A percentile compares a stretch with the other conserved stretches of the same genome.
These are phyloP conservation scores for Parauchenoglanis ngamensis DNA, from an alignment of 2,797 vertebrate genomes.

Conservation along the genomic window DNA sequence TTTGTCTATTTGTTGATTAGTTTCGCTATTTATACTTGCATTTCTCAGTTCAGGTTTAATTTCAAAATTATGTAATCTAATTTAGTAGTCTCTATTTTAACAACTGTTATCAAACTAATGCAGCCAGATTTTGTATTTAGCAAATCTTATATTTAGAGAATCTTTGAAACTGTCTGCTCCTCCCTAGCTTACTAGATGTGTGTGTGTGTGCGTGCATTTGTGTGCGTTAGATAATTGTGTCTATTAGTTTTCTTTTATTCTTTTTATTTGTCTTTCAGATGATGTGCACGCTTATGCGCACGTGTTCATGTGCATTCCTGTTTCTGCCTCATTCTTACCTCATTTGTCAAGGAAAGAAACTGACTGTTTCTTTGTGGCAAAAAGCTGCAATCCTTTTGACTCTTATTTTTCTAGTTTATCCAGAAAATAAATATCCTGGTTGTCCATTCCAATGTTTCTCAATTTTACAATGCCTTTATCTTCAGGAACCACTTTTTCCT, in stretches of 20 bases:
- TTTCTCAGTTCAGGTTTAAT: constrained; percentile 30
- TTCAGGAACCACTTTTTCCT: neutral
- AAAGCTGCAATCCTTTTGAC: neutral
- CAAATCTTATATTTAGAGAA: constrained; percentile 44
- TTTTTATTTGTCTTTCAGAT: constrained; percentile 13
- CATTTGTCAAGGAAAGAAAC: constrained; percentile 30
- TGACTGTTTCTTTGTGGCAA: constrained; percentile 22
- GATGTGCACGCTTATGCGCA: constrained; percentile 13
- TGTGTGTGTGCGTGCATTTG: neutral
- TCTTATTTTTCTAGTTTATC: neutral
- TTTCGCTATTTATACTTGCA: constrained; percentile 62
- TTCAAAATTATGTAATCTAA: constrained; percentile 61
- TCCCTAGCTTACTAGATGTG: constrained; percentile 28
- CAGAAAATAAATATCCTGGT: no score
- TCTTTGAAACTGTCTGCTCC: constrained; percentile 22
- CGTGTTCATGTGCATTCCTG: neutral
- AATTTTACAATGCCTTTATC: neutral
- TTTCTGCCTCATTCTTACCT: neutral
- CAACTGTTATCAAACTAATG: constrained; percentile 48
- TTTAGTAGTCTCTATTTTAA: constrained; percentile 63
- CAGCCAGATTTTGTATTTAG: constrained; percentile 25
- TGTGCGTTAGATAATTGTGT: neutral
- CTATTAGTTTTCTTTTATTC: constrained; percentile 9
- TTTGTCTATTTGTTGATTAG: constrained; percentile 51
- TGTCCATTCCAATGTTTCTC: neutral